Percentiles rank a stretch among this genome's conserved stretches.
Conservation (phyloP, 2,888 invertebrate species). For the Coecobrya sp. region DNA sequence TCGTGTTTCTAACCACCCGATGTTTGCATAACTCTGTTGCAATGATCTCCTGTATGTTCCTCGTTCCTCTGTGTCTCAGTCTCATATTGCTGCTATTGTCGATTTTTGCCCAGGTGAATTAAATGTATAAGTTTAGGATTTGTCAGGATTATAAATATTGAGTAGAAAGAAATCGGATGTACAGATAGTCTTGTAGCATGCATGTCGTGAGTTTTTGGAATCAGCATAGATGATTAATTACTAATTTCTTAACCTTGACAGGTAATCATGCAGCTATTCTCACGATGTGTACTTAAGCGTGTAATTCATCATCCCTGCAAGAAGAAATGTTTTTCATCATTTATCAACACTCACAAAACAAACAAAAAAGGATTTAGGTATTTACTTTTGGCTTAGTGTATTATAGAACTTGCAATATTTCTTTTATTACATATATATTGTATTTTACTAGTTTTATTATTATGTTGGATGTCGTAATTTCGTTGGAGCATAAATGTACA, state of each 20-base stretch:
- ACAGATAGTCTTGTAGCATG: not conserved
- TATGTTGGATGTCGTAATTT: too few species aligned
- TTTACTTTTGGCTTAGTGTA: not conserved
- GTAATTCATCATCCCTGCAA: constrained; percentile 35
- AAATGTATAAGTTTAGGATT: too few species aligned
- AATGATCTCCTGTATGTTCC: not conserved
- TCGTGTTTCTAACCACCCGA: not conserved
- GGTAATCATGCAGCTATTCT: constrained; percentile 10
- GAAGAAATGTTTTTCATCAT: constrained; percentile 5
- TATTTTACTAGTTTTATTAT: not conserved
- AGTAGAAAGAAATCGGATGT: not conserved
- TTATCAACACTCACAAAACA: not conserved
- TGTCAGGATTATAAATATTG: not conserved
- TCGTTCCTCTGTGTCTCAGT: too few species aligned
- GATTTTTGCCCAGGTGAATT: not conserved
- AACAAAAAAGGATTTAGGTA: not conserved
- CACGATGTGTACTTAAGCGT: not conserved
- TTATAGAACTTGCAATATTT: not conserved
- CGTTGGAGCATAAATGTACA: too few species aligned
- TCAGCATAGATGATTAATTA: constrained; percentile 31
- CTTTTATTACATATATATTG: not conserved
- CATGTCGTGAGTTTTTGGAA: not conserved
- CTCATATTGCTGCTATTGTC: not conserved
- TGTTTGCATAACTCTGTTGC: not conserved
- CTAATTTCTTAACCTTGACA: constrained; percentile 19